A percentile compares a stretch with the other conserved stretches of the same genome.
Evolutionary conservation across 2,888 invertebrate species (phyloP).

Genomic region (Andrena minutula): DNA sequence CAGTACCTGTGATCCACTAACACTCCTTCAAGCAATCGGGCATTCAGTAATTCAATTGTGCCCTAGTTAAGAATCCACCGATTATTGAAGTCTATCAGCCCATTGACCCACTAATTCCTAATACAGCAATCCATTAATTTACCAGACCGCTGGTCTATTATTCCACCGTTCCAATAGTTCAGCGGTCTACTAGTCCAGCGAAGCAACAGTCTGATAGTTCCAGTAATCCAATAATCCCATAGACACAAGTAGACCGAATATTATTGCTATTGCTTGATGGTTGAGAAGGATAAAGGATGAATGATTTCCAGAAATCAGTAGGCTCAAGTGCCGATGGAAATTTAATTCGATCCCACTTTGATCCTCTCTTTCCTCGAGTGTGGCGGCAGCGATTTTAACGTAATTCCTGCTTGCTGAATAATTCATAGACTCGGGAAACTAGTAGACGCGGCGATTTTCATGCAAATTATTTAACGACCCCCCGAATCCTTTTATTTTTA

Average conservation of each 20-base stretch:
- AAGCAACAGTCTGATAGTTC: conserved; percentile 23
- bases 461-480: conserved; percentile 66
- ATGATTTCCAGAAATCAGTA: conserved; percentile 15
- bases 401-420: conserved; percentile 60
- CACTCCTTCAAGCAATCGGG: not conserved
- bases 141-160: not conserved
- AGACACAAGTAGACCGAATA: not conserved
- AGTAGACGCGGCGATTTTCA: conserved; percentile 58
- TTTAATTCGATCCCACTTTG: conserved; percentile 21
- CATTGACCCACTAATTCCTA: conserved; percentile 20
- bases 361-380: conserved; percentile 14
- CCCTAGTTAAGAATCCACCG: not conserved
- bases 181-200: conserved; percentile 12
- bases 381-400: conserved; percentile 55
- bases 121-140: conserved; percentile 38
- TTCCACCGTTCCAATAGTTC: conserved; percentile 9
- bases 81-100: not conserved
- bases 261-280: not conserved
- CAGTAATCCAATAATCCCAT: not conserved
- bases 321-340: conserved; percentile 7
- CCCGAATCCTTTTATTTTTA: conserved; percentile 43
- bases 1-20: not conserved
- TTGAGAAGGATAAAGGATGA: not conserved
- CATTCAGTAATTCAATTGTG: conserved; percentile 7
- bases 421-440: conserved; percentile 54